Evolutionary conservation across 1,140 invertebrate species (phyloP).

Genomic region (Drosophila ohnishii): DNA sequence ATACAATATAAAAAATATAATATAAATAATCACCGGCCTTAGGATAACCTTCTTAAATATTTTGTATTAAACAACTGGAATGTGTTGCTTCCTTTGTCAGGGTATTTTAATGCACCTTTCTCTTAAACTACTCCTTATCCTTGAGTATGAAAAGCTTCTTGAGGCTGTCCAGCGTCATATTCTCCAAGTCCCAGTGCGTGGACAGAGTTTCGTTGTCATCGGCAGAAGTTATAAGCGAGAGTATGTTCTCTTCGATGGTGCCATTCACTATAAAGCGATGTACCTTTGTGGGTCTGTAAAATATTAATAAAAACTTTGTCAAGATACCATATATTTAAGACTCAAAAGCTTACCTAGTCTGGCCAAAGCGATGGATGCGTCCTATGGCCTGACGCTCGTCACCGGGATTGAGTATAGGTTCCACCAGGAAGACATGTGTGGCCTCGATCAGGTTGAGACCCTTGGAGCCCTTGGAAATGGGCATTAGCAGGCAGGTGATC

Average conservation of each 20-base stretch:
- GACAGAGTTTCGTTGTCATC: slow-evolving; percentile 53
- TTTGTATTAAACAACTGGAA: background rate
- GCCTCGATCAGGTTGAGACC: slow-evolving; percentile 92
- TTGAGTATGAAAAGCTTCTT: slow-evolving; percentile 63
- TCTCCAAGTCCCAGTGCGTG: slow-evolving; percentile 75
- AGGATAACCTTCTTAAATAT: too few relatives aligned
- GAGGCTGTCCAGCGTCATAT: slow-evolving; percentile 66
- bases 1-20: too few relatives aligned
- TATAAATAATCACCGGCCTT: too few relatives aligned
- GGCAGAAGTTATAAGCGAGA: slow-evolving; percentile 74
- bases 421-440: slow-evolving; percentile 90
- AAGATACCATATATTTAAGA: background rate
- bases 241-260: slow-evolving; percentile 89
- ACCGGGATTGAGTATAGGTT: slow-evolving; percentile 89
- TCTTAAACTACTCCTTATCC: slow-evolving; percentile 8
- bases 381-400: slow-evolving; percentile 91
- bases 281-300: slow-evolving; percentile 85
- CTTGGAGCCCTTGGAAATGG: slow-evolving; percentile 88
- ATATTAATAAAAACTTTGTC: background rate
- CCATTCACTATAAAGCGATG: slow-evolving; percentile 88
- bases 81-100: background rate
- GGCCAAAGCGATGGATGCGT: slow-evolving; percentile 91
- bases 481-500: slow-evolving; percentile 88
- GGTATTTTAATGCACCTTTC: too few relatives aligned
- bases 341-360: slow-evolving; percentile 85